Conservation (phyloP, 2,797 vertebrate species). For the Spinus pinus region DNA sequence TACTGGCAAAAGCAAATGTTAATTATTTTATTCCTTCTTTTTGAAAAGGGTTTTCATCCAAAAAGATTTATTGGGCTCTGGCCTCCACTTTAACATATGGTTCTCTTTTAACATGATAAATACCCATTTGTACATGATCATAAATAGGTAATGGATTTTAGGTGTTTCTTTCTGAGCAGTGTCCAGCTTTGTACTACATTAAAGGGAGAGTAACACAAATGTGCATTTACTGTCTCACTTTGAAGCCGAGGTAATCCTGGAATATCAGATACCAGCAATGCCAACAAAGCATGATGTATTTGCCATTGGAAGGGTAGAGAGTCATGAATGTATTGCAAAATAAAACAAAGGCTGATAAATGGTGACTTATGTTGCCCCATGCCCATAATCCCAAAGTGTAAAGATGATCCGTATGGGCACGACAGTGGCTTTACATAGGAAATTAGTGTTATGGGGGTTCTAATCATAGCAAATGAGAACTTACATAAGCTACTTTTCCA, state of each 20-base stretch:
- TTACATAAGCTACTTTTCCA: not conserved
- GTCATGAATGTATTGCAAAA: slow-evolving; percentile 60
- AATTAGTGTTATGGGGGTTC: not conserved
- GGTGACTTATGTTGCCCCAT: not conserved
- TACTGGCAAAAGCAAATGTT: slow-evolving; percentile 28
- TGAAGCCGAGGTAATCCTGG: slow-evolving; percentile 46
- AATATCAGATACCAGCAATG: slow-evolving; percentile 38
- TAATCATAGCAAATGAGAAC: not conserved
- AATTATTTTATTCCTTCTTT: slow-evolving; percentile 40
- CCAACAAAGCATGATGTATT: slow-evolving; percentile 17
- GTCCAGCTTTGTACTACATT: slow-evolving; percentile 54
- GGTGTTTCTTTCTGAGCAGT: slow-evolving; percentile 54
- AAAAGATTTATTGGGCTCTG: slow-evolving; percentile 26
- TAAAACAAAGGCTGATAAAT: slow-evolving; percentile 52
- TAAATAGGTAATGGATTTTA: slow-evolving; percentile 56
- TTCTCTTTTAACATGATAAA: slow-evolving; percentile 59
- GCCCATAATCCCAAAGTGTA: not conserved
- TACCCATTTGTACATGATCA: slow-evolving; percentile 57
- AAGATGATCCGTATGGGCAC: not conserved
- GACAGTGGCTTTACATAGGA: not conserved
- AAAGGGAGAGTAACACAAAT: slow-evolving; percentile 52
- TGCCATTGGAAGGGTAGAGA: slow-evolving; percentile 46
- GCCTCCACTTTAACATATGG: slow-evolving; percentile 15
- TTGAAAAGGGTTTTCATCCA: slow-evolving; percentile 1
- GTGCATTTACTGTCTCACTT: slow-evolving; percentile 49